Conservation (phyloP, 2,888 invertebrate genomes). For the Drosophila macrothrix region DNA sequence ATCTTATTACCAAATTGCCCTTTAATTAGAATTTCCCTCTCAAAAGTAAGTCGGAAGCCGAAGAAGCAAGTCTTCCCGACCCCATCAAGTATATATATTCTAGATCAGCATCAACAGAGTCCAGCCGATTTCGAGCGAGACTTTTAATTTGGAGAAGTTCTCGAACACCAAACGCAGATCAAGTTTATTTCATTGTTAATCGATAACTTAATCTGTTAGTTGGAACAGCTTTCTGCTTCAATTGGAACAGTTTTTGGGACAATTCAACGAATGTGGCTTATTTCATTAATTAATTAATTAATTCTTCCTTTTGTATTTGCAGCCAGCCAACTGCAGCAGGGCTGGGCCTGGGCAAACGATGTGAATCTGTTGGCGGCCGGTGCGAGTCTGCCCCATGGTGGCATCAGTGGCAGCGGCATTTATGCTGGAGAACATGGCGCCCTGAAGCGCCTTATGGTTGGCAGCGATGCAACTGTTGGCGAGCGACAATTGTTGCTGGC, state of each 20-base stretch:
- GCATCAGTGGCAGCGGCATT: slow-evolving; percentile 88
- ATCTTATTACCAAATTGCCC: neutral
- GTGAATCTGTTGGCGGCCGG: slow-evolving; percentile 88
- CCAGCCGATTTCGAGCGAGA: neutral
- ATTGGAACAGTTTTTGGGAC: neutral
- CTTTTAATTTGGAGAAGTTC: neutral
- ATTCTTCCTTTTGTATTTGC: slow-evolving; percentile 12
- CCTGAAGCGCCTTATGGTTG: slow-evolving; percentile 75
- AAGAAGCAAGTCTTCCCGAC: neutral
- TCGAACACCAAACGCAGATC: neutral
- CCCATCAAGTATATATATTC: neutral
- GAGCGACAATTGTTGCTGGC: slow-evolving; percentile 76
- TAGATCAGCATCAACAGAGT: neutral
- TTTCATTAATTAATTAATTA: neutral
- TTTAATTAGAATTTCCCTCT: neutral
- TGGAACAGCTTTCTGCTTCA: neutral
- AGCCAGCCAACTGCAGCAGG: slow-evolving; percentile 87
- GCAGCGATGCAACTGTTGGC: slow-evolving; percentile 42
- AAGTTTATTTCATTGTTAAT: neutral
- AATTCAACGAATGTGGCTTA: neutral
- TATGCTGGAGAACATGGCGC: slow-evolving; percentile 85
- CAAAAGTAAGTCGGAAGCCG: neutral
- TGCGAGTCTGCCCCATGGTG: slow-evolving; percentile 86
- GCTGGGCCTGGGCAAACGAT: slow-evolving; percentile 87
- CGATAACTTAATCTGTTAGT: neutral